Evolutionary conservation across 2,888 invertebrate genomes (phyloP).

Genomic region (Pinctada fucata): DNA sequence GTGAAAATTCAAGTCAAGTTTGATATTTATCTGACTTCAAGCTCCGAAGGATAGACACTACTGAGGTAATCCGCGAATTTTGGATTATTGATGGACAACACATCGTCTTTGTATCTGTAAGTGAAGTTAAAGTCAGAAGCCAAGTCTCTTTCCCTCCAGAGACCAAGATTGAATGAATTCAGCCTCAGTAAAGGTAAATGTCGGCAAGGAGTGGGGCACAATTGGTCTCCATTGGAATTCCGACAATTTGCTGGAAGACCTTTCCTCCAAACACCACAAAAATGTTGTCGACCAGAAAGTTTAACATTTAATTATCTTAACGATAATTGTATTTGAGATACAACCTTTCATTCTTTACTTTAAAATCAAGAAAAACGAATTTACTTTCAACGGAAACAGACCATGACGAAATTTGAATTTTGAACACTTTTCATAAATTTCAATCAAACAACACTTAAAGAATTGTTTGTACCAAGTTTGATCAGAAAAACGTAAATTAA

Average conservation of each 20-base stretch:
- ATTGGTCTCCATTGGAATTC: background rate
- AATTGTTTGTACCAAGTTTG: no score
- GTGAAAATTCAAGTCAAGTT: no score
- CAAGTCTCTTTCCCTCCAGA: background rate
- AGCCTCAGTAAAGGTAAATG: background rate
- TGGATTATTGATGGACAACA: background rate
- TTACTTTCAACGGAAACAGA: no score
- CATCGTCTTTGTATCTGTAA: background rate
- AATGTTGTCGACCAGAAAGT: background rate
- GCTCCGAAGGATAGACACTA: background rate
- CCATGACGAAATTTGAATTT: no score
- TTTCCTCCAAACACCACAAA: background rate
- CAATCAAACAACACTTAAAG: no score
- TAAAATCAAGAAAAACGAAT: no score
- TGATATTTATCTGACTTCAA: background rate
- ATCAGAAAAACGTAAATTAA: no score
- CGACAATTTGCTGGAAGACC: background rate
- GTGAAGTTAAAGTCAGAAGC: background rate
- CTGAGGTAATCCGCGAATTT: background rate
- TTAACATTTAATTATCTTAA: no score
- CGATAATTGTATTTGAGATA: no score
- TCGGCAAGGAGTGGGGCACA: background rate
- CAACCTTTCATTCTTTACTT: no score
- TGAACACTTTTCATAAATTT: no score
- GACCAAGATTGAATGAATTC: background rate